Evolutionary conservation across 2,797 vertebrate genomes (phyloP).

Genomic region (Neostethus bicornis): DNA sequence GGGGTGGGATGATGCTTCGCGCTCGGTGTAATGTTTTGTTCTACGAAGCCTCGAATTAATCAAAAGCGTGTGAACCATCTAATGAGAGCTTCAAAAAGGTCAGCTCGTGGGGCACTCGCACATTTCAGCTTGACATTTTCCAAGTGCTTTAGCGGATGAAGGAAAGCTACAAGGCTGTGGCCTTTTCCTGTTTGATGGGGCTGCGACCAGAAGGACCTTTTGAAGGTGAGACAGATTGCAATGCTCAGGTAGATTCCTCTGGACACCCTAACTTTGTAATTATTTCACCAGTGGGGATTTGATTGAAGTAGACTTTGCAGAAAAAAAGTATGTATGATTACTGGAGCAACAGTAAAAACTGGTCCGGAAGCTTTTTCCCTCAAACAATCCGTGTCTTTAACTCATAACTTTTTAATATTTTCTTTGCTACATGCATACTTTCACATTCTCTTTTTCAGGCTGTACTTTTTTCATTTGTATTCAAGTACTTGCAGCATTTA

Average conservation of each 20-base stretch:
- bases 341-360: conserved; percentile 29
- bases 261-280: conserved; percentile 2
- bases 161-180: conserved; percentile 23
- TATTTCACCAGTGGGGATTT: conserved; percentile 21
- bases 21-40: conserved; percentile 46
- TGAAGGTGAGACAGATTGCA: conserved; percentile 25
- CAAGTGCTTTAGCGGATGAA: conserved; percentile 34
- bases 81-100: conserved; percentile 72
- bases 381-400: too few species aligned
- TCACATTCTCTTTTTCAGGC: too few species aligned
- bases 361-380: too few species aligned
- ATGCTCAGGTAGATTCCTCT: conserved; percentile 31
- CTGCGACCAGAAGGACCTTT: conserved; percentile 21
- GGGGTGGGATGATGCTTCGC: conserved; percentile 28
- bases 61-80: conserved; percentile 43
- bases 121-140: conserved; percentile 57
- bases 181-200: conserved; percentile 47
- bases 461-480: too few species aligned
- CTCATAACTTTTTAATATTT: too few species aligned
- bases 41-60: conserved; percentile 57
- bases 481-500: too few species aligned
- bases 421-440: too few species aligned
- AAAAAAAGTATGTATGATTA: conserved; percentile 37
- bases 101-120: conserved; percentile 51
- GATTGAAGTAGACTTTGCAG: conserved; percentile 24